Evolutionary conservation across 2,888 invertebrate species (phyloP).

Genomic region (Calliopum simillimum): DNA sequence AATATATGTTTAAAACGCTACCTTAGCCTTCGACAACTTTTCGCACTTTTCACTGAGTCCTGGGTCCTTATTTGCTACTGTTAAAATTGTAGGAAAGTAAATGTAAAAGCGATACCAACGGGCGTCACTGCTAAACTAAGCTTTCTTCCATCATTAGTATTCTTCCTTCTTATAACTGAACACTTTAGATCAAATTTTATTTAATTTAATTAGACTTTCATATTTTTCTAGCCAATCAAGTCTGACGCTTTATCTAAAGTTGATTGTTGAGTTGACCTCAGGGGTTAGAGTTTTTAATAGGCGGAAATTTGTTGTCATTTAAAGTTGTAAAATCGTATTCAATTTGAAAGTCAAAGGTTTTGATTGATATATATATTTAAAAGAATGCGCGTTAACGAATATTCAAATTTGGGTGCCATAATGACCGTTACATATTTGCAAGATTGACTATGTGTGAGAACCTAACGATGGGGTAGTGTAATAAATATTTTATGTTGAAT

Average conservation of each 20-base stretch:
- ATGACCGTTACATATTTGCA: too few relatives aligned
- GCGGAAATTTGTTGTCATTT: slow-evolving; percentile 25
- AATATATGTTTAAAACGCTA: too few relatives aligned
- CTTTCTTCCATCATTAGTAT: background rate
- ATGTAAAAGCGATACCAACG: too few relatives aligned
- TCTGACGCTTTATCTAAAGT: background rate
- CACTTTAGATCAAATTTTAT: background rate
- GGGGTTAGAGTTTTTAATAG: slow-evolving; percentile 49
- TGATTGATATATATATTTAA: background rate
- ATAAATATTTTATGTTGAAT: too few relatives aligned
- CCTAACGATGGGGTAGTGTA: too few relatives aligned
- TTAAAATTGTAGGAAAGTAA: too few relatives aligned
- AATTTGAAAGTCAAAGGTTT: background rate
- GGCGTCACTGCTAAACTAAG: too few relatives aligned
- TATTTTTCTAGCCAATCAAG: background rate
- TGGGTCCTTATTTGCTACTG: too few relatives aligned
- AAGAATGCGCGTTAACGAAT: background rate
- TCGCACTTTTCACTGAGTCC: too few relatives aligned
- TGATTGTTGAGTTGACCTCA: slow-evolving; percentile 48
- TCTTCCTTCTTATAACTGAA: background rate
- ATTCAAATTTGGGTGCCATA: too few relatives aligned
- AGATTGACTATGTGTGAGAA: too few relatives aligned
- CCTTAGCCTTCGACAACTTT: too few relatives aligned
- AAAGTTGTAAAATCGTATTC: background rate
- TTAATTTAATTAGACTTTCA: slow-evolving; percentile 56